Base-by-base conservation (phyloP, 2,888 invertebrate species). In the Caenorhabditis wallacei region DNA sequence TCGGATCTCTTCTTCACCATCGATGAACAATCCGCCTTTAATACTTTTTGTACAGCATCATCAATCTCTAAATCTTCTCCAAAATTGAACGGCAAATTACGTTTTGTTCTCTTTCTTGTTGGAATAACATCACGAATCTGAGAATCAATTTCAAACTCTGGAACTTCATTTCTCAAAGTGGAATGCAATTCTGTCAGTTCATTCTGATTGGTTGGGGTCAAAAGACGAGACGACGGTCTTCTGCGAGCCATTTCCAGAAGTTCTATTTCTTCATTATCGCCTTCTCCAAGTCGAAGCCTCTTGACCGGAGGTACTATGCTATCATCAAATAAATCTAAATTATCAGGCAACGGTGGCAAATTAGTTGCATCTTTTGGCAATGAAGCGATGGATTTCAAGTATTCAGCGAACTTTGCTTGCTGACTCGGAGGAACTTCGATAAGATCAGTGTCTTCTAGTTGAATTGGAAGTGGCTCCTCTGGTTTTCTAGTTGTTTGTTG, bases 41-140 rank as follows among this genome's bases (percentile, higher is more conserved):
- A 37, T 13, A 37, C 54, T 22, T 54, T 54, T 46, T 54, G 59
- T 0, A 78, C 61, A 53, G 61, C 26, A 5, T 54, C 43, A 22
- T 78, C 78, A 20, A 78, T 61, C 24, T 78, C 61, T 7, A 70
- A 8, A 46, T 61, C 69, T 20, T 78, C 63, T 20, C 59, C 68
- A 11, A 30, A 30, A 18, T 43, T 40, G 4, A 57, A 40, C 11
- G 64, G 61, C 16, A 56, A 43, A 30, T 69, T 61, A 5, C 46
- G 40, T 43, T 13, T 63, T 4, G 43, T 30, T 26, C 35, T 56
- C 18, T 54, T 54, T 26, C 46, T 69, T 10, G 51, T 51, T 7
- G 69, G 54, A 0, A 57, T 4, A 37, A 57, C 35, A 26, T 54
- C 43, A 1, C 8, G 46, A 20, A 71, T 43, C 24, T 63, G 35